Conservation (phyloP, 1,140 invertebrate species). For the Drosophila setifemur region DNA sequence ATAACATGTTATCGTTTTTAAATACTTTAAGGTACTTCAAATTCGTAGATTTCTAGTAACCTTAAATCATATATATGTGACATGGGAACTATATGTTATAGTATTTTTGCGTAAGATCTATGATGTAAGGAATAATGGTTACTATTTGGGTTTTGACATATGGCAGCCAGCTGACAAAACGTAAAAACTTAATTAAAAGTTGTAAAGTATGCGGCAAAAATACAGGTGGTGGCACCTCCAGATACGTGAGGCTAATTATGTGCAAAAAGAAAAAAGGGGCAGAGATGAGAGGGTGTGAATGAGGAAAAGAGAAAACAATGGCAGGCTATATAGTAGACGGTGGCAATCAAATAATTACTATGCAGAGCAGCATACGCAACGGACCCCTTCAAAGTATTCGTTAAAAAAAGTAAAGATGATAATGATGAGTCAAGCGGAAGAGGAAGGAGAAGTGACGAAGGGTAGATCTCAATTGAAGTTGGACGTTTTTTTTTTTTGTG, state of each 20-base stretch:
- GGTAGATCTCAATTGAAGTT: constrained; percentile 11
- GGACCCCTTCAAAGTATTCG: not conserved
- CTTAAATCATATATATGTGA: no score
- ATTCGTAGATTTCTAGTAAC: no score
- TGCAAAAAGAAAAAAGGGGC: constrained; percentile 16
- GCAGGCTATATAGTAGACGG: constrained; percentile 21
- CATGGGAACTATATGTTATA: no score
- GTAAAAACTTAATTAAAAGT: constrained; percentile 32
- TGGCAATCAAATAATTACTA: constrained; percentile 57
- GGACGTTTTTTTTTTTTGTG: not conserved
- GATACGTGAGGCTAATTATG: constrained; percentile 69
- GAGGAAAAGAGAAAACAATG: constrained; percentile 44
- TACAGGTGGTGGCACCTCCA: constrained; percentile 31
- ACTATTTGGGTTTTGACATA: not conserved
- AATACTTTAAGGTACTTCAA: no score
- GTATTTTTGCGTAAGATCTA: no score
- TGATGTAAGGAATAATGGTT: no score
- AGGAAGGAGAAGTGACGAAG: constrained; percentile 12
- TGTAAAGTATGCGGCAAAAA: constrained; percentile 26
- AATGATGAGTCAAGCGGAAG: constrained; percentile 46
- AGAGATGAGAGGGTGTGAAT: constrained; percentile 7
- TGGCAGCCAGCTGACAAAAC: constrained; percentile 17
- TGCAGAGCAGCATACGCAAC: constrained; percentile 43
- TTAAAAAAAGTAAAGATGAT: constrained; percentile 17
- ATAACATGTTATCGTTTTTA: no score